phyloP scores from a whole-genome alignment of 2,113 vertebrate genomes.

The Lycocorax pyrrhopterus region DNA sequence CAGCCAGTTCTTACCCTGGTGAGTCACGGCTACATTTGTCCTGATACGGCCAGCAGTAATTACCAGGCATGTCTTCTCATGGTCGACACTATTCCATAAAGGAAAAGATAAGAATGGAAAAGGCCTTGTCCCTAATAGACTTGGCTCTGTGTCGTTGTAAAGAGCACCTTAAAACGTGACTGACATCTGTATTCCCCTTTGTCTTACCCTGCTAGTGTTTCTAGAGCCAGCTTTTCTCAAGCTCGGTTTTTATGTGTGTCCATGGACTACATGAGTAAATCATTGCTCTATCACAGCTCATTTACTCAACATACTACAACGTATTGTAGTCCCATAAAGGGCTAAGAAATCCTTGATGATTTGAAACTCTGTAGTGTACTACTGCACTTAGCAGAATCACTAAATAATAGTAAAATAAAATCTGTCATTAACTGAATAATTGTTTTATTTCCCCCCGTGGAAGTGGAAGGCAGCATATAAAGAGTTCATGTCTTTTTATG shows the following conservation, averaged over 20 bases:
- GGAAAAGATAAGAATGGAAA: background rate
- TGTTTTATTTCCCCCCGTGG: background rate
- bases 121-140: background rate
- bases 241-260: background rate
- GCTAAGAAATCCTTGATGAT: background rate
- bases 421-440: background rate
- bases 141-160: background rate
- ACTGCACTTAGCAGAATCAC: background rate
- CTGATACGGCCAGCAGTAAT: background rate
- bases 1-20: background rate
- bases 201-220: background rate
- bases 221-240: background rate
- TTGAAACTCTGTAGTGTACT: background rate
- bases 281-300: background rate
- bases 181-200: background rate
- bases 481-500: slow-evolving; percentile 30
- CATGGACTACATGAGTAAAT: background rate
- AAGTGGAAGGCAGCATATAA: slow-evolving; percentile 3
- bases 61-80: background rate
- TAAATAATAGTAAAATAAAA: slow-evolving; percentile 13
- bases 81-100: background rate
- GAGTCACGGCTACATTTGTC: background rate
- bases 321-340: background rate
- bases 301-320: background rate
- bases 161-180: background rate